Evolutionary conservation across 2,888 invertebrate species (phyloP).

Genomic region (Lasius platythorax): DNA sequence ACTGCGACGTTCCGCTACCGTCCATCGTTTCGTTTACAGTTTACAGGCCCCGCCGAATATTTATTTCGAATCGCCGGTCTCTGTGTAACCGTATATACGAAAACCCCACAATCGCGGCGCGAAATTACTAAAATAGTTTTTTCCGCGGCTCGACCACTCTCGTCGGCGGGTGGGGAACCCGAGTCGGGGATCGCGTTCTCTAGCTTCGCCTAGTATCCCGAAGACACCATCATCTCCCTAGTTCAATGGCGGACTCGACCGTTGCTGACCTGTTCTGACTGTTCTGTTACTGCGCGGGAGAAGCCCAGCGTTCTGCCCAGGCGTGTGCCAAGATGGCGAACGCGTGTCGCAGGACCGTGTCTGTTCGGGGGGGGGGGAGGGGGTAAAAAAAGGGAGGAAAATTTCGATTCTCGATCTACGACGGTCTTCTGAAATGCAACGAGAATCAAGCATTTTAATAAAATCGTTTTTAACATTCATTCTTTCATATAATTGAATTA

Average conservation of each 20-base stretch:
- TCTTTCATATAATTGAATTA: neutral
- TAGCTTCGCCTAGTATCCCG: constrained; percentile 81
- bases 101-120: constrained; percentile 78
- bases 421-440: neutral
- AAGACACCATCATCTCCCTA: constrained; percentile 79
- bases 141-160: constrained; percentile 64
- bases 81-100: too few species aligned
- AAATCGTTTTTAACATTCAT: too few species aligned
- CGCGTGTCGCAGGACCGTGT: constrained; percentile 46
- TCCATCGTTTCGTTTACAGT: neutral
- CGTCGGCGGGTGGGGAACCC: constrained; percentile 58
- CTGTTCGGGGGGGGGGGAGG: neutral
- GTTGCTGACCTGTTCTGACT: neutral
- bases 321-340: constrained; percentile 58
- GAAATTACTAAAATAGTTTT: constrained; percentile 83
- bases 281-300: neutral
- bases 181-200: constrained; percentile 43
- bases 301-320: neutral
- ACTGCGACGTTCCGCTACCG: constrained; percentile 66
- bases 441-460: neutral
- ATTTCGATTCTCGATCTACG: neutral
- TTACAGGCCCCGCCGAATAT: neutral
- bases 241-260: constrained; percentile 55
- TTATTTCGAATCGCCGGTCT: constrained; percentile 65
- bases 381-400: too few species aligned